Evolutionary conservation across 2,797 vertebrate genomes (phyloP), one percentile per base, ranked within the genome.

Genomic region (Pseudopleuronectes americanus): DNA sequence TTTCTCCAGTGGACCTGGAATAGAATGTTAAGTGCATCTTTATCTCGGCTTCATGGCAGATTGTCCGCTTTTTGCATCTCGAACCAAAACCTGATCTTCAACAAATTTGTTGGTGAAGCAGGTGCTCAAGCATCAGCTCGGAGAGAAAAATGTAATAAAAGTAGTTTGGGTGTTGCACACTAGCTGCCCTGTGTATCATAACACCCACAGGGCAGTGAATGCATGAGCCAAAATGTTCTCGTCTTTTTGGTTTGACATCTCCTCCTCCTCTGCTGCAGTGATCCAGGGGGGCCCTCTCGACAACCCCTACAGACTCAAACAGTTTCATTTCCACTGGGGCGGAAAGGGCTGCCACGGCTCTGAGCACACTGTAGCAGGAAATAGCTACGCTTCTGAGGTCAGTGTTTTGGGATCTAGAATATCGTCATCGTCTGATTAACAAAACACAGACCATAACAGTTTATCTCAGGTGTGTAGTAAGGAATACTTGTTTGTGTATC

Each of bases 291-390:
- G 97, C 4, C 97, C 97, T 31, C 92, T 99, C 71, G 93, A 96
- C 48, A 94, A 94, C 70, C 94, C 95, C 4, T 99, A 98, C 83
- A 93, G 96, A 57, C 95, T 99, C 71, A 99, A 95, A 88, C 98
- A 99, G 90, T 96, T 99, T 80, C 98, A 99, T 83, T 99, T 99
- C 83, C 98, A 99, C 90, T 99, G 98, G 98, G 98, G 97, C 1
- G 94, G 90, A 74, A 97, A 95, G 60, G 94, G 91, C 28, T 93
- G 92, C 21, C 88, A 93, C 38, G 97, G 98, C 55, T 99, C 97
- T 0, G 98, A 99, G 85, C 98, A 99, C 79, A 98, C 96, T 0
- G 88, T 99, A 68, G 94, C 90, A 13, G 97, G 97, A 78, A 95
- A 93, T 48, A 92, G 95, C 43, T 99, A 95, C 58, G 95, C 94